A percentile compares a stretch with the other conserved stretches of the same genome.
Evolutionary conservation across 1,140 invertebrate species (phyloP).

Genomic region (Monomorium pharaonis): DNA sequence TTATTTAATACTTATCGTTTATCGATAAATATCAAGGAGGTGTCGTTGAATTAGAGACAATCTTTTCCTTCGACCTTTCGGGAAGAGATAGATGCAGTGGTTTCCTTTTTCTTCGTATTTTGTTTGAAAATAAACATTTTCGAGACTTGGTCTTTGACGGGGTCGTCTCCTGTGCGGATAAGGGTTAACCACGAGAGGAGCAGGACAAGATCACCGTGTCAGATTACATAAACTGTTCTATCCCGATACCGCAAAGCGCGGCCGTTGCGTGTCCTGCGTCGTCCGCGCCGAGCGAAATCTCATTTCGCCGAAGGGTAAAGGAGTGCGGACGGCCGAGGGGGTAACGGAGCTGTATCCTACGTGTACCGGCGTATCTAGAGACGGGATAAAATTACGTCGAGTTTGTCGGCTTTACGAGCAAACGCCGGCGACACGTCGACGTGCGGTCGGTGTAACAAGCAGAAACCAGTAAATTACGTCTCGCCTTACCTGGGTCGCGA

Average conservation of each 20-base stretch:
- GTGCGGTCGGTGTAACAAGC: conserved; percentile 68
- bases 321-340: background rate
- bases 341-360: conserved; percentile 31
- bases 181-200: conserved; percentile 26
- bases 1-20: background rate
- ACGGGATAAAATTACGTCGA: conserved; percentile 77
- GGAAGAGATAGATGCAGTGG: background rate
- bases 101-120: background rate
- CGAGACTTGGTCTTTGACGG: background rate
- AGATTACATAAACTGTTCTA: conserved; percentile 55
- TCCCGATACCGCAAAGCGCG: conserved; percentile 35
- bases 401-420: conserved; percentile 77
- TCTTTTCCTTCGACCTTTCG: background rate
- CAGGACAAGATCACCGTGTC: conserved; percentile 33
- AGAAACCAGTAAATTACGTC: conserved; percentile 76
- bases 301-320: conserved; percentile 74
- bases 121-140: background rate
- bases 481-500: conserved; percentile 62
- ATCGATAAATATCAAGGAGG: background rate
- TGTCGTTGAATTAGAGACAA: conserved; percentile 10
- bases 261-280: conserved; percentile 21
- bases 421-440: conserved; percentile 64
- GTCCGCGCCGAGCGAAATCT: conserved; percentile 72
- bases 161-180: background rate
- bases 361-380: conserved; percentile 51